Evolutionary conservation across 2,797 vertebrate species (phyloP), one percentile per base, ranked within the genome.

Genomic region (Coluber constrictor): DNA sequence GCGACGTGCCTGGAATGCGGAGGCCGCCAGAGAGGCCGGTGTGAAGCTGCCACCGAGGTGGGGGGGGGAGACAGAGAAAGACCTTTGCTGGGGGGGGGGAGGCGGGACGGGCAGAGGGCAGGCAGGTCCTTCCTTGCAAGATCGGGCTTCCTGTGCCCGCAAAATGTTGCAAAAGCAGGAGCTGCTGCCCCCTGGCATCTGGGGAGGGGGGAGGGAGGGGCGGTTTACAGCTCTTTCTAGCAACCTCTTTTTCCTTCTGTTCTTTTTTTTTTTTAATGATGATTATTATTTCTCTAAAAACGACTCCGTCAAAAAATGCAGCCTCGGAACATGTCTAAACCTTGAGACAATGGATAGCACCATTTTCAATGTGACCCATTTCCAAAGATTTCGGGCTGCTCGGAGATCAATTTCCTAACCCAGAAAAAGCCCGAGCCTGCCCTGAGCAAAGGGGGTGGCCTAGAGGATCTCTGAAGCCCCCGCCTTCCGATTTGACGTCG

Each of bases 1-100:
- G 37, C 0, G 47, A 91, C 88, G 92, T 93, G 92, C 88, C 92
- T 83, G 0, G 92, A 91, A 93, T 93, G n/a, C 20, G 20, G 3
- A 23, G 4, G 23, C 32, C 10, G 37, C 16, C 29, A 15, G 54
- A 29, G 54, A 70, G 11, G 13, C 27, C 0, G 55, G 59, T 18
- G 55, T 32, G 92, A 18, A 4, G 16, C 37, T 43, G 18, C 18
- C 37, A 43, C 18, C 0, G 66, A 18, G 12, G 37, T 37, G 37
- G 70, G 32, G 4, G 25, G 8, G 25, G 25, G 8, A 3, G 8
- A 8, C 16, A 20, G 74, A 43, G 37, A 43, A 79, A 18, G 37
- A 11, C 74, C 74, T 9, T 27, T 37, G 59, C 55, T 1, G 7
- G 43, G 57, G 5, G 59, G 59, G n/a, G 18, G 5, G n/a, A 20